Base-by-base conservation (phyloP, 2,113 vertebrate species). In the Podarcis muralis region DNA sequence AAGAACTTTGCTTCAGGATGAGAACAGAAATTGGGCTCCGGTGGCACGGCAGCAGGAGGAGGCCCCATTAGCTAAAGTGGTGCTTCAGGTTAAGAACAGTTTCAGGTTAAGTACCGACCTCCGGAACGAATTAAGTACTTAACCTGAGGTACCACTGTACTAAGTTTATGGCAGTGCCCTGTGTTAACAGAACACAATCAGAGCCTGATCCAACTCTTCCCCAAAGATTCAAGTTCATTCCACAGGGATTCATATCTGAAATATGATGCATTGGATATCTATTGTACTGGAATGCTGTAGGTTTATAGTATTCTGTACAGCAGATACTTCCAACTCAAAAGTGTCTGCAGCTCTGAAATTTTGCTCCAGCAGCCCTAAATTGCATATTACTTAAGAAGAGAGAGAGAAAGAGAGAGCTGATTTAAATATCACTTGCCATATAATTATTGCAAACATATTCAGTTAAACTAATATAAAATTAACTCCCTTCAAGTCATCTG, bases 381-480 rank as follows among this genome's bases (percentile, higher is more conserved):
- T 83, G 35, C 20, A 5, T 68, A 25, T 88, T 92, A 83, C 57
- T 53, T 6, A 53, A 27, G 80, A 20, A 79, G 48, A 48, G 48
- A 48, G 48, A 48, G 48, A 48, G 48, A 48, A 11, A 48, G 79
- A 83, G 77, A 89, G 66, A 68, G 74, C 84, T 82, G 79, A 89
- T 81, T 82, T 94, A 87, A 85, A 85, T 94, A 87, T 77, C 71
- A 57, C 16, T 92, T 40, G 82, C n/a, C 6, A 83, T 90, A 77
- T 91, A 92, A 93, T 91, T 76, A 65, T 83, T 92, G 88, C 88
- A 94, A 88, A 88, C 43, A 40, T 95, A 85, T 79, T 84, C 80
- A n/a, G 86, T 87, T 81, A 93, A 86, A 87, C 88, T 85, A 89
- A 74, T 84, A 91, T 48, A 80, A 92, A 92, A 95, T 92, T 89